A percentile compares a stretch with the other conserved stretches of the same genome.
Evolutionary conservation across 2,888 invertebrate genomes (phyloP).

Genomic region (Lacanobia oleracea): DNA sequence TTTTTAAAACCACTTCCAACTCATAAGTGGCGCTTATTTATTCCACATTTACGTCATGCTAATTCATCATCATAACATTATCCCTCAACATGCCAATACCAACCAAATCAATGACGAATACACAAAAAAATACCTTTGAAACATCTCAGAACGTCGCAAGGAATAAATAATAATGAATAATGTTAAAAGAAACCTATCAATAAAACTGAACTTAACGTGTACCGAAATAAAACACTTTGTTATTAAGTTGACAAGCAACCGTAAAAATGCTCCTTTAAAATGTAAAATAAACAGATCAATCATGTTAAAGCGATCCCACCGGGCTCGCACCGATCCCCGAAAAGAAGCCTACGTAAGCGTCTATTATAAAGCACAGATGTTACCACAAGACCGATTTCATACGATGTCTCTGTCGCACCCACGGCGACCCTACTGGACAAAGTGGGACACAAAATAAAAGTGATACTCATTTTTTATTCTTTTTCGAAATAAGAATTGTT

Average conservation of each 20-base stretch:
- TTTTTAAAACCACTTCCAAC: constrained; percentile 50
- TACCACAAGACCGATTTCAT: constrained; percentile 86
- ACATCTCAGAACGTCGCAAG: constrained; percentile 73
- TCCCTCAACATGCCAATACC: constrained; percentile 67
- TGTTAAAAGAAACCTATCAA: constrained; percentile 89
- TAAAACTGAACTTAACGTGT: constrained; percentile 89
- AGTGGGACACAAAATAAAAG: constrained; percentile 84
- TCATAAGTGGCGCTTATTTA: constrained; percentile 42
- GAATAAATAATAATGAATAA: constrained; percentile 82
- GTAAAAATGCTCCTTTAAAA: constrained; percentile 91
- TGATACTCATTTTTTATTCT: constrained; percentile 87
- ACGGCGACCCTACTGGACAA: constrained; percentile 64
- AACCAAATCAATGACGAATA: constrained; percentile 58
- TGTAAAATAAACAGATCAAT: constrained; percentile 91
- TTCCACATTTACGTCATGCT: constrained; percentile 41
- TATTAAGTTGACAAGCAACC: constrained; percentile 91
- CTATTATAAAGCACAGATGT: constrained; percentile 90
- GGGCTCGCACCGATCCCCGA: constrained; percentile 88
- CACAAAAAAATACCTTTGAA: constrained; percentile 69
- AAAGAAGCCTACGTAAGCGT: constrained; percentile 90
- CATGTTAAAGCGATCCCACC: constrained; percentile 90
- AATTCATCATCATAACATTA: constrained; percentile 54
- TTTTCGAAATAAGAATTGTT: constrained; percentile 90
- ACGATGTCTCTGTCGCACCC: constrained; percentile 78
- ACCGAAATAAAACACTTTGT: constrained; percentile 90